Evolutionary conservation across 2,888 invertebrate species (phyloP).

Genomic region (Heteropelma amictum): DNA sequence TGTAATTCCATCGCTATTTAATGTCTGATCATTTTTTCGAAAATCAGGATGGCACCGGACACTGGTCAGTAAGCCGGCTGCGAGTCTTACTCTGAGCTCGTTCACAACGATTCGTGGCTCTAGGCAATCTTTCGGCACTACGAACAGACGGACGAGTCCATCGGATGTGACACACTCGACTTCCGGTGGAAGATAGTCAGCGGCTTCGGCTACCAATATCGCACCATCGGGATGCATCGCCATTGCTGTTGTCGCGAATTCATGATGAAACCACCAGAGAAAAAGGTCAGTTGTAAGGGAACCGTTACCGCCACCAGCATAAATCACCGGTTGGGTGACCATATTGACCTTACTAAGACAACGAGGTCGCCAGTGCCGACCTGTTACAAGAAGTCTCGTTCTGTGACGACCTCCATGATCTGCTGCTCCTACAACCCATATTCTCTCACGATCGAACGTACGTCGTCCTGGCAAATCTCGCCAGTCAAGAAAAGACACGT

Average conservation of each 20-base stretch:
- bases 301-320: slow-evolving; percentile 78
- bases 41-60: slow-evolving; percentile 57
- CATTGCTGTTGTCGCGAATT: slow-evolving; percentile 78
- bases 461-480: slow-evolving; percentile 75
- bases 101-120: slow-evolving; percentile 70
- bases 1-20: background rate
- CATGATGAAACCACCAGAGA: slow-evolving; percentile 79
- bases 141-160: slow-evolving; percentile 72
- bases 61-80: slow-evolving; percentile 67
- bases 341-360: slow-evolving; percentile 78
- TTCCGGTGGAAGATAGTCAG: slow-evolving; percentile 74
- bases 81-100: slow-evolving; percentile 75
- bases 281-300: slow-evolving; percentile 77
- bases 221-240: slow-evolving; percentile 77
- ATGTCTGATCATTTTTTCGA: background rate
- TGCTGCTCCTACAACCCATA: slow-evolving; percentile 78
- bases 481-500: slow-evolving; percentile 77
- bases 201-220: slow-evolving; percentile 74
- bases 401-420: slow-evolving; percentile 78
- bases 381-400: slow-evolving; percentile 78
- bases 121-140: slow-evolving; percentile 68
- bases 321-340: slow-evolving; percentile 79
- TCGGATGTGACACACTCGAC: slow-evolving; percentile 74
- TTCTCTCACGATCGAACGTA: slow-evolving; percentile 62
- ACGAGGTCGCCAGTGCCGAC: slow-evolving; percentile 77